Conservation (phyloP, 2,797 vertebrate species). For the Channallabes apus region DNA sequence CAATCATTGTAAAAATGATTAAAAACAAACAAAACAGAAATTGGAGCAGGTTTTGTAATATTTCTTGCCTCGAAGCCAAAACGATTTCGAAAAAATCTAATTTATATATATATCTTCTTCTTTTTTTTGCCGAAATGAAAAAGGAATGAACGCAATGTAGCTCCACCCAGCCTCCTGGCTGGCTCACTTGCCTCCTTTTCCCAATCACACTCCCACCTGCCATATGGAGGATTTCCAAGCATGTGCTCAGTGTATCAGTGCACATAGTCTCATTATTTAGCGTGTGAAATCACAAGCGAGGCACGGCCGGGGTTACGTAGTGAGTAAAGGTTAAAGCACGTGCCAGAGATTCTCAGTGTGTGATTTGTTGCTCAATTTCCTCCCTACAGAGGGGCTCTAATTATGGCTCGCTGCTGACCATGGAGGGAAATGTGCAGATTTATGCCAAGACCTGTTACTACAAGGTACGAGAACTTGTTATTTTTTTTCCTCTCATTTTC, state of each 20-base stretch:
- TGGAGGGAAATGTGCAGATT: conserved; percentile 87
- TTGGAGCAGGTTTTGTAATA: neutral
- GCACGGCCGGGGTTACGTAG: too few species aligned
- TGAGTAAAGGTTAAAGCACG: neutral
- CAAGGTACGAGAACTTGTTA: conserved; percentile 73
- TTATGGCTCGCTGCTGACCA: conserved; percentile 83
- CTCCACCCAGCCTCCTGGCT: neutral
- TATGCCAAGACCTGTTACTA: conserved; percentile 89
- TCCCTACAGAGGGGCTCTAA: conserved; percentile 84
- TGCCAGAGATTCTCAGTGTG: neutral
- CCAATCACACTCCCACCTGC: neutral
- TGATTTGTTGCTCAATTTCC: conserved; percentile 21
- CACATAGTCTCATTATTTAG: neutral
- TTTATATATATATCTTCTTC: neutral
- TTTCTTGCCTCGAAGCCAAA: neutral
- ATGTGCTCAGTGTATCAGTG: neutral
- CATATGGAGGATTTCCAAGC: conserved; percentile 1
- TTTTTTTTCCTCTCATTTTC: neutral
- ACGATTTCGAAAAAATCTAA: neutral
- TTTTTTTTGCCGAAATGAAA: neutral
- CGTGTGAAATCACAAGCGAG: neutral
- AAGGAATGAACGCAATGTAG: too few species aligned
- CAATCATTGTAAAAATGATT: neutral
- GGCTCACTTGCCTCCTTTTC: neutral
- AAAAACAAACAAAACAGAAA: neutral